These are phyloP conservation scores for Sylvietta virens DNA, from an alignment of 2,113 vertebrate genomes.

Conservation along the genomic window DNA sequence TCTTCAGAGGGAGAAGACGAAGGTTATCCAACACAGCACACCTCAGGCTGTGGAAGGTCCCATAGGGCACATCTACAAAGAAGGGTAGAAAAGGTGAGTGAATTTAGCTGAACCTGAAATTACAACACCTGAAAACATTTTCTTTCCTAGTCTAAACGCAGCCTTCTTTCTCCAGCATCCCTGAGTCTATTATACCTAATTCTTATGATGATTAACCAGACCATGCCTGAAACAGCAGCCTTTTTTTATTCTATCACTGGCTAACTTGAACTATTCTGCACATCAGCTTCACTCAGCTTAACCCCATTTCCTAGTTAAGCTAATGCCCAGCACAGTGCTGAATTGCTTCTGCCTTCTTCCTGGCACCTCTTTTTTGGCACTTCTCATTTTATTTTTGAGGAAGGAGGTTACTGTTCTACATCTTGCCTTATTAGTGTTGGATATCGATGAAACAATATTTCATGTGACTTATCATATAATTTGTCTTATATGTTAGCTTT, in stretches of 20 bases:
- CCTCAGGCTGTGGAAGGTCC: background rate
- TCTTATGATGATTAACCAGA: background rate
- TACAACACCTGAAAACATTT: background rate
- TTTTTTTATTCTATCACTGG: background rate
- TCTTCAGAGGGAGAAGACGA: background rate
- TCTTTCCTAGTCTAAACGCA: background rate
- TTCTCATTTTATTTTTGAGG: background rate
- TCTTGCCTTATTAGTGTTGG: constrained; percentile 20
- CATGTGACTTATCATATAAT: constrained; percentile 35
- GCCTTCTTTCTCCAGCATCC: background rate
- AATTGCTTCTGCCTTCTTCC: background rate
- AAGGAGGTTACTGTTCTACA: background rate
- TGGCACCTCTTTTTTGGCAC: background rate
- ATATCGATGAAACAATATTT: constrained; percentile 29
- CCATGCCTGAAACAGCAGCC: background rate
- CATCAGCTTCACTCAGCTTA: background rate
- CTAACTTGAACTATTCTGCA: background rate
- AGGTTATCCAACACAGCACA: background rate
- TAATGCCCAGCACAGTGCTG: background rate
- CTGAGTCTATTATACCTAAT: background rate
- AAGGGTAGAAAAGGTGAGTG: background rate
- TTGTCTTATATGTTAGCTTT: constrained; percentile 45
- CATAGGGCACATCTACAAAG: background rate
- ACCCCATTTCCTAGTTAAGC: background rate
- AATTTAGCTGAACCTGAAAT: background rate